Base-by-base conservation (phyloP, 2,797 vertebrate genomes). In the Brotogeris chrysoptera region DNA sequence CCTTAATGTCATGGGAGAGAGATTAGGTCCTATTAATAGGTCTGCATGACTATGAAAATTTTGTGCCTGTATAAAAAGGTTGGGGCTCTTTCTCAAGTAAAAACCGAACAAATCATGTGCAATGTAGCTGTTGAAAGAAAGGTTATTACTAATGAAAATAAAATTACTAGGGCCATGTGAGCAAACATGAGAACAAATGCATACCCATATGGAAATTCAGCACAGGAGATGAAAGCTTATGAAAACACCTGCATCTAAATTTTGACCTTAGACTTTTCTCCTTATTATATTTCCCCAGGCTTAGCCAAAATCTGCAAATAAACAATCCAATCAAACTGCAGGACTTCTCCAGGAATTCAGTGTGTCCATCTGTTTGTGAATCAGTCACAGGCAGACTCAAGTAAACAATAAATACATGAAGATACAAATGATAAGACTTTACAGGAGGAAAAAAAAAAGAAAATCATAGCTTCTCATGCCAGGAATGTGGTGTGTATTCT, bases 361-460 rank as follows among this genome's bases (percentile, higher is more conserved):
- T 86, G 92, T 90, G 94, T 88, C 95, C 96, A 97, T 96, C 95
- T 97, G 95, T 90, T 96, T 95, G 53, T 94, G 91, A 95, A 94
- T 93, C 91, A 96, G 79, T 49, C 70, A 79, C 53, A 91, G 89
- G 53, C 91, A 96, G 91, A 91, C 90, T 63, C 72, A 92, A 88
- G 66, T 93, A 95, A 96, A 96, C 82, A 92, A 96, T 91, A 92
- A 95, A 89, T 63, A 55, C 59, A 91, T 49, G 65, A 90, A 83
- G 93, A 91, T 76, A 90, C 38, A 96, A 96, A 96, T 84, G 91
- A 88, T 80, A 94, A 69, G 86, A 76, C 46, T 92, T 91, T 39
- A 63, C 43, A 53, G 32, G n/a, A 64, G 43, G 38, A 9, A 19
- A 27, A 38, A 41, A 87, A 87, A 34, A 59, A 50, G 47, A 47